Conservation (phyloP, 2,888 invertebrate species). For the Lymantria monacha region DNA sequence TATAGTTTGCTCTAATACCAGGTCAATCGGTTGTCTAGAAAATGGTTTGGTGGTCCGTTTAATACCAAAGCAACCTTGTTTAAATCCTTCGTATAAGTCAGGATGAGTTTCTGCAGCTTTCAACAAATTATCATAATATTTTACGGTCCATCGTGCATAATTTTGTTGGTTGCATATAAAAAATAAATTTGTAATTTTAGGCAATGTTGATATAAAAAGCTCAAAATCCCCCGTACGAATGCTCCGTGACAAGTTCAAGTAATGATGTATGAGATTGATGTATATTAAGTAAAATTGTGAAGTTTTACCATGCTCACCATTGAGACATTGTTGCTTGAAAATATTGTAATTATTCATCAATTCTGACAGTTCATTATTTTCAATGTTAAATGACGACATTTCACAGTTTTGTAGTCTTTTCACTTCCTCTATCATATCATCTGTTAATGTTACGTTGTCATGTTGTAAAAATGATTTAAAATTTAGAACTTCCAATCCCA, state of each 20-base stretch:
- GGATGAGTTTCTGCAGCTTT: slow-evolving; percentile 23
- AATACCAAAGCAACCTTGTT: slow-evolving; percentile 25
- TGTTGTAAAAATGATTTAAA: neutral
- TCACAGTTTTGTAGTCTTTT: neutral
- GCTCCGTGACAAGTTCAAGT: slow-evolving; percentile 5
- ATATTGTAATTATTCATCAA: slow-evolving; percentile 1
- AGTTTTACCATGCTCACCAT: neutral
- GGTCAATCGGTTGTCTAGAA: slow-evolving; percentile 27
- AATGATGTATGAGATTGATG: slow-evolving; percentile 1
- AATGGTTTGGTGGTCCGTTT: slow-evolving; percentile 27
- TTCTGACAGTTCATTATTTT: neutral
- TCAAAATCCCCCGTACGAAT: slow-evolving; percentile 10
- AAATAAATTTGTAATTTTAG: slow-evolving; percentile 21
- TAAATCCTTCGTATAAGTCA: slow-evolving; percentile 14
- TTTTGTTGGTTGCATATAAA: slow-evolving; percentile 25
- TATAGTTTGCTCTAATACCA: too few relatives aligned
- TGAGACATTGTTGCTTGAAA: neutral
- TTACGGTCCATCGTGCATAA: slow-evolving; percentile 26
- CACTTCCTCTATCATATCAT: neutral
- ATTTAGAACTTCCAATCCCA: neutral
- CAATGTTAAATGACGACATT: neutral
- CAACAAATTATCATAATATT: slow-evolving; percentile 23
- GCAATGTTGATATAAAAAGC: slow-evolving; percentile 3
- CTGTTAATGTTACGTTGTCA: neutral
- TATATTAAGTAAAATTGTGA: neutral